Conservation (phyloP, 2,888 invertebrate genomes). For the Gastrophysa polygoni region DNA sequence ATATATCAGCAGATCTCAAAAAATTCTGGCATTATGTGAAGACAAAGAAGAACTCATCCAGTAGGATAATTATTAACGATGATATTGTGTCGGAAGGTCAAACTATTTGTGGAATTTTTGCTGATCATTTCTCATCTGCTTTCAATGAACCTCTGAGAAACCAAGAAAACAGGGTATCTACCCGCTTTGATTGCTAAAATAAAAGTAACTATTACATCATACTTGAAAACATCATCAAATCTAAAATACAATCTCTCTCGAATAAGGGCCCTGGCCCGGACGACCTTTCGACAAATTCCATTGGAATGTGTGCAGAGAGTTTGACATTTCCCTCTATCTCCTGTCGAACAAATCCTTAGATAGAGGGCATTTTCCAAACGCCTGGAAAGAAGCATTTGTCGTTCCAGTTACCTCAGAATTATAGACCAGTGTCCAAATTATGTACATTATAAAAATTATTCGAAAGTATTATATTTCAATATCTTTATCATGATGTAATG, state of each 20-base stretch:
- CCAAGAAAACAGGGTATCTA: not conserved
- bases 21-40: not conserved
- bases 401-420: too few relatives aligned
- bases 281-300: constrained; percentile 2
- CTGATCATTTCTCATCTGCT: constrained; percentile 7
- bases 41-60: constrained; percentile 1
- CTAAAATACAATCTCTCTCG: not conserved
- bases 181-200: not conserved
- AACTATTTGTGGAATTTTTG: constrained; percentile 7
- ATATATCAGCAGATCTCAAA: not conserved
- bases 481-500: too few relatives aligned
- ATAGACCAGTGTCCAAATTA: too few relatives aligned
- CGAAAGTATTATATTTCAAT: too few relatives aligned
- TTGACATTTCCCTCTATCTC: not conserved
- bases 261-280: constrained; percentile 2
- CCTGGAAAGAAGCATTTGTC: too few relatives aligned
- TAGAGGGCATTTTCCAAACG: too few relatives aligned
- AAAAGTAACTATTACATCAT: constrained; percentile 6
- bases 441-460: too few relatives aligned
- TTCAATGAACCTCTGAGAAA: too few relatives aligned
- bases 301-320: not conserved
- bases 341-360: too few relatives aligned
- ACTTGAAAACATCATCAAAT: constrained; percentile 1
- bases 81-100: constrained; percentile 4
- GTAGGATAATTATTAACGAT: not conserved